Base-by-base conservation (phyloP, 2,888 invertebrate genomes). In the Epinotia ramella region DNA sequence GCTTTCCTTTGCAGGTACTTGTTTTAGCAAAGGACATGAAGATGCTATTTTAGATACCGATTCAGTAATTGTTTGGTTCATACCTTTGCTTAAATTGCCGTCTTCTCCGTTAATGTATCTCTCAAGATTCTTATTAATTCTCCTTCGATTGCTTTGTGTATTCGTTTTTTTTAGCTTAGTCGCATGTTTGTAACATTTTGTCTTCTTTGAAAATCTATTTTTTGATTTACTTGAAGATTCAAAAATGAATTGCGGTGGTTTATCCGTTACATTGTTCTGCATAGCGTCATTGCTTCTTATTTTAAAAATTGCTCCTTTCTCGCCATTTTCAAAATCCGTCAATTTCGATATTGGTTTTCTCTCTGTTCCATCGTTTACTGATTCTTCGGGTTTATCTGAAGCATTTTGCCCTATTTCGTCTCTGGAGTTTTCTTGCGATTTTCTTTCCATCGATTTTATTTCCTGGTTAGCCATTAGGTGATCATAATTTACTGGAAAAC, bases 1-100 rank as follows among this genome's bases (percentile, higher is more conserved):
- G 77, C 89, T 89, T 82, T 86, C 86, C 81, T 85, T 88, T 18
- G 86, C 85, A 40, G 80, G 78, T 16, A 81, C 81, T 79, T 86
- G 89, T 84, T 85, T 88, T 53, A 89, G 77, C 16, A 87, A 77
- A 56, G 81, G 78, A 33, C 84, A 81, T 60, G 81, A 82, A 2
- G 87, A 85, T 49, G 88, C 78, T 11, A 85, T 77, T 69, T 81
- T 82, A 28, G 86, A 84, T 65, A 86, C 73, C 44, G 81, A 80
- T 67, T 86, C 78, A 5, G 80, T 79, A 67, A 75, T 80, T 6
- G 85, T 78, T 57, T 82, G 77, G 71, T 82, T 81, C n/a, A 79
- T 78, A 60, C 86, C 79, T 76, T 83, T 75, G 63, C 80, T 78
- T 46, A 80, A 59, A 63, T 77, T 80, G 3, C 77, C 66, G 1